Evolutionary conservation across 2,113 vertebrate species (phyloP).

Genomic region (Anguilla rostrata): DNA sequence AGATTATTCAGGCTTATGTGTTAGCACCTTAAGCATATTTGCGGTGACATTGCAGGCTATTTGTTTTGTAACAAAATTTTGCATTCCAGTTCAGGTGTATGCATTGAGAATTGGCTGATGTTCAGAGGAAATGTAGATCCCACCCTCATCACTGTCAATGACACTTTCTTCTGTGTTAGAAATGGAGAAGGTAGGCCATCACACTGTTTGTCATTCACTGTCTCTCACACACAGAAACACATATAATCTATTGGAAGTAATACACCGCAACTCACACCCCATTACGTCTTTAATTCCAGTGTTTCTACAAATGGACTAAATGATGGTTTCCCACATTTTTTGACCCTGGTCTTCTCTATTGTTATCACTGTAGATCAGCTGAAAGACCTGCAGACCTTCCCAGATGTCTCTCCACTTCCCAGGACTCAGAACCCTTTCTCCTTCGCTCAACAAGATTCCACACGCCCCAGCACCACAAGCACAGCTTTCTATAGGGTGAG

Average conservation of each 20-base stretch:
- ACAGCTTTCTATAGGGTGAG: conserved; percentile 67
- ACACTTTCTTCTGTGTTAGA: conserved; percentile 63
- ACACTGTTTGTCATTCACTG: neutral
- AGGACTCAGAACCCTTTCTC: conserved; percentile 52
- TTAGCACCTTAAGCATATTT: neutral
- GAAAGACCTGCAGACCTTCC: conserved; percentile 9
- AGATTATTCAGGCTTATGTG: neutral
- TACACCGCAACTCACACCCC: neutral
- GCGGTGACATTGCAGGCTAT: neutral
- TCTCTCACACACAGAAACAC: neutral
- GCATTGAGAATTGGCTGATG: conserved; percentile 72
- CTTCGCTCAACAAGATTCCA: conserved; percentile 47
- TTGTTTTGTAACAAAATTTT: neutral
- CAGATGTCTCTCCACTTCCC: conserved; percentile 30
- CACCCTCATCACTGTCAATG: conserved; percentile 57
- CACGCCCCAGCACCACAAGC: conserved; percentile 24
- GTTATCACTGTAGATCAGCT: conserved; percentile 32
- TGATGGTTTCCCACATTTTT: neutral
- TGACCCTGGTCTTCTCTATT: neutral
- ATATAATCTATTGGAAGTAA: neutral
- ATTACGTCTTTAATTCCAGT: neutral
- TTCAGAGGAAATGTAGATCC: conserved; percentile 66
- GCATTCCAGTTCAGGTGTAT: conserved; percentile 56
- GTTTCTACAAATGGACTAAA: neutral
- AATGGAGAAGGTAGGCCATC: conserved; percentile 49